phyloP scores from a whole-genome alignment of 2,888 invertebrate genomes.

The Pachydiplax longipennis region DNA sequence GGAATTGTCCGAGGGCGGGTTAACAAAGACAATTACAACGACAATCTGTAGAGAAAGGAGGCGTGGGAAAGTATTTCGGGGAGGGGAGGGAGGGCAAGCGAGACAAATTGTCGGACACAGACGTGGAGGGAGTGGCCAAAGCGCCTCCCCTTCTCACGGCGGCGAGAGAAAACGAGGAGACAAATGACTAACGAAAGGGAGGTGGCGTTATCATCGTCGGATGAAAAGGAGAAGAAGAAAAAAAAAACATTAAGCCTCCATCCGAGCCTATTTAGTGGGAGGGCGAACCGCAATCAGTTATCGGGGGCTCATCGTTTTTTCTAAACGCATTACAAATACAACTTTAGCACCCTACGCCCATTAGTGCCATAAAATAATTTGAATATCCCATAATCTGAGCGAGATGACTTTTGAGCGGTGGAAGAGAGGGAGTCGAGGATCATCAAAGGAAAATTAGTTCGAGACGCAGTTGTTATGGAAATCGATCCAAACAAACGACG shows the following conservation, averaged over 20 bases:
- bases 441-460: too few species aligned
- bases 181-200: neutral
- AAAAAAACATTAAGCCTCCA: neutral
- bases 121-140: neutral
- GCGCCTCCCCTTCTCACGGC: neutral
- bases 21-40: neutral
- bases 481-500: too few species aligned
- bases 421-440: too few species aligned
- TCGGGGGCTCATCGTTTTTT: too few species aligned
- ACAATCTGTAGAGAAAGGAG: neutral
- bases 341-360: too few species aligned
- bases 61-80: neutral
- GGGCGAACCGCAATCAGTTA: too few species aligned
- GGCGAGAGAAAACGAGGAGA: neutral
- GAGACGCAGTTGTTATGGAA: too few species aligned
- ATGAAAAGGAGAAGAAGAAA: neutral
- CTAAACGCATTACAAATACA: too few species aligned
- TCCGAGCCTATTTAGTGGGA: too few species aligned
- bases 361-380: too few species aligned
- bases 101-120: constrained; percentile 23
- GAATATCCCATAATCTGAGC: too few species aligned
- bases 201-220: neutral
- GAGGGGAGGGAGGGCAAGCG: neutral
- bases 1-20: neutral
- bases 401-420: too few species aligned